phyloP scores from a whole-genome alignment of 1,140 invertebrate genomes.

The Muscidifurax raptorellus region DNA sequence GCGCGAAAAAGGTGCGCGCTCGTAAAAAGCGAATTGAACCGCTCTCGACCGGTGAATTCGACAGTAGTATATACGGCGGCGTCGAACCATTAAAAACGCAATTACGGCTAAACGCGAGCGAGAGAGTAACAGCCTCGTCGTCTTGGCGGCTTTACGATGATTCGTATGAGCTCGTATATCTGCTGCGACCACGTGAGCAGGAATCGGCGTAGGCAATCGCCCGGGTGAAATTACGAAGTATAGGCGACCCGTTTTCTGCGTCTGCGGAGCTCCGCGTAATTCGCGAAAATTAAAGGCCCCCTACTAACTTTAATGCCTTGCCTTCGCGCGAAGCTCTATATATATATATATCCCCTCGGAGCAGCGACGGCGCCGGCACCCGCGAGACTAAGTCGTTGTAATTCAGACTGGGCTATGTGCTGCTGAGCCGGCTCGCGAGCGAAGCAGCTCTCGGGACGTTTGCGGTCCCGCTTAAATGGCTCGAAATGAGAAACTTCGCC shows the following conservation, averaged over 20 bases:
- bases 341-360: not conserved
- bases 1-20: not conserved
- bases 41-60: conserved; percentile 26
- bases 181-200: not conserved
- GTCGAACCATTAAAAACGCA: conserved; percentile 36
- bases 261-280: not conserved
- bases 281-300: conserved; percentile 35
- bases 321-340: not conserved
- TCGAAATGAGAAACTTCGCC: conserved; percentile 22
- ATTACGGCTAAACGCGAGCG: conserved; percentile 21
- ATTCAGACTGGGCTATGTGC: not conserved
- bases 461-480: conserved; percentile 14
- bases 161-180: conserved; percentile 41
- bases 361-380: not conserved
- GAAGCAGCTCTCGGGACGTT: conserved; percentile 8
- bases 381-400: conserved; percentile 15
- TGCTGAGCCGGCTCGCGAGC: not conserved
- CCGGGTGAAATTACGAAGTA: not conserved
- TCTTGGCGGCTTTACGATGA: conserved; percentile 42
- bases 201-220: conserved; percentile 1
- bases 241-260: not conserved
- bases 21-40: conserved; percentile 35
- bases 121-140: conserved; percentile 13
- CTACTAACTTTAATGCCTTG: conserved; percentile 27
- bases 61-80: not conserved